These are phyloP conservation scores for Scrobipalpa atriplicella DNA, from an alignment of 2,888 invertebrate genomes.

Conservation along the genomic window DNA sequence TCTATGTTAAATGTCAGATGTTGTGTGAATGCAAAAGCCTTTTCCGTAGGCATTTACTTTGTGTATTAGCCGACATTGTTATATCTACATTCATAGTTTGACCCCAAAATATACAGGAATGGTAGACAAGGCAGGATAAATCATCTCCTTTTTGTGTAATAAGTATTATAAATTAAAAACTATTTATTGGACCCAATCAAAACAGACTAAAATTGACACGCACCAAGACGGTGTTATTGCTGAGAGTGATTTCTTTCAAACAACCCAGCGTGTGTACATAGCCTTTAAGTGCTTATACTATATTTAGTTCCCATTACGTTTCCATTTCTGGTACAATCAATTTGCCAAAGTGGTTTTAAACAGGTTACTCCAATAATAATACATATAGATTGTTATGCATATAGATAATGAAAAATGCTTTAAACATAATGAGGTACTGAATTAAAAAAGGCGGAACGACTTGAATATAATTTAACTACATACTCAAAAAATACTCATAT, in stretches of 20 bases:
- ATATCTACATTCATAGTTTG: not conserved
- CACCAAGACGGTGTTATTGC: too few species aligned
- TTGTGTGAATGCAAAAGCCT: not conserved
- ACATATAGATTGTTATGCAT: not conserved
- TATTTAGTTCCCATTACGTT: too few species aligned
- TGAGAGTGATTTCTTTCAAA: too few species aligned
- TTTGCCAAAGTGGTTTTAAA: too few species aligned
- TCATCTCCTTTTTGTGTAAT: too few species aligned
- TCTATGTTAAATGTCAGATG: constrained; percentile 1
- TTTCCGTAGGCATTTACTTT: constrained; percentile 9
- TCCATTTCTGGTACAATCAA: too few species aligned
- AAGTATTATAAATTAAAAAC: too few species aligned
- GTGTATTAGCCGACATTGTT: constrained; percentile 5
- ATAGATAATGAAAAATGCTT: not conserved
- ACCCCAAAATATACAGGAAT: not conserved
- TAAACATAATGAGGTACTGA: not conserved
- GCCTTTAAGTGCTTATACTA: too few species aligned
- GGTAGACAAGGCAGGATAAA: not conserved
- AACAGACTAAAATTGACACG: too few species aligned
- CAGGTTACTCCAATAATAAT: too few species aligned
- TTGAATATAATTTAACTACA: not conserved
- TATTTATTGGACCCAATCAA: too few species aligned
- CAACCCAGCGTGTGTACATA: too few species aligned
- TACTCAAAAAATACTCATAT: not conserved
- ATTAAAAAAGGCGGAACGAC: not conserved